Percentiles rank a stretch among this genome's conserved stretches.
These are phyloP conservation scores for Crambe crambe DNA, from an alignment of 37 sponge, comb jelly and placozoan genomes.

Conservation along the genomic window DNA sequence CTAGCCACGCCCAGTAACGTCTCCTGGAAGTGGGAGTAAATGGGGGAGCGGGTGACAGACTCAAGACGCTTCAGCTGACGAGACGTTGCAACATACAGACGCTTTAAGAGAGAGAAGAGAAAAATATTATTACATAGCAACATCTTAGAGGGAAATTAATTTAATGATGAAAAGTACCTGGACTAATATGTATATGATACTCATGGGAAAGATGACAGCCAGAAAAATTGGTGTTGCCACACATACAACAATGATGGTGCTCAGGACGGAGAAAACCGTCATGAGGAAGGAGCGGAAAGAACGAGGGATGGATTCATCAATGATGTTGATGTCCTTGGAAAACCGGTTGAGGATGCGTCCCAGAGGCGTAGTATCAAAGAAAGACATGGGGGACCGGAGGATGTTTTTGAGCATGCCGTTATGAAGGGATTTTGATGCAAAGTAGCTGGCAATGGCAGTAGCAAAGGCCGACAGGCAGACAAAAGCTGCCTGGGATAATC, in stretches of 20 bases:
- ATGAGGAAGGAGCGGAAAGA: constrained; percentile 52
- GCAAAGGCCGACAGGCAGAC: constrained; percentile 38
- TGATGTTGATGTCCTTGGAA: constrained; percentile 87
- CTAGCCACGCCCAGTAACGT: constrained; percentile 82
- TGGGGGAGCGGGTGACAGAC: constrained; percentile 94
- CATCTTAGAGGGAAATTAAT: neutral
- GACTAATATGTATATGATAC: constrained; percentile 73
- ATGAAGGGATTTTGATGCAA: constrained; percentile 70
- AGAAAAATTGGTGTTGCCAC: constrained; percentile 85
- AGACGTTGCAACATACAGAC: constrained; percentile 94
- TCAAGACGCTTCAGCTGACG: constrained; percentile 97
- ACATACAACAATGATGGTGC: constrained; percentile 69
- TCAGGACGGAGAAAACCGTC: constrained; percentile 48
- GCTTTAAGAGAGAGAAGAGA: constrained; percentile 20
- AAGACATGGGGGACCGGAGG: constrained; percentile 84
- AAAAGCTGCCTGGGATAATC: constrained; percentile 43
- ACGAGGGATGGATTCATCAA: constrained; percentile 83
- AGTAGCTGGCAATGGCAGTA: constrained; percentile 53
- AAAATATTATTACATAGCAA: neutral
- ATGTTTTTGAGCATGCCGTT: constrained; percentile 61
- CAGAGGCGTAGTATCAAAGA: constrained; percentile 95
- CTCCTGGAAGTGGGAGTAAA: constrained; percentile 98
- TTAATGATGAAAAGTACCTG: too few species aligned
- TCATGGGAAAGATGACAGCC: constrained; percentile 83
- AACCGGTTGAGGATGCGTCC: constrained; percentile 94